A percentile compares a stretch with the other conserved stretches of the same genome.
These are phyloP conservation scores for Nipponacmea schrenckii DNA, from an alignment of 2,888 invertebrate species.

Conservation along the genomic window DNA sequence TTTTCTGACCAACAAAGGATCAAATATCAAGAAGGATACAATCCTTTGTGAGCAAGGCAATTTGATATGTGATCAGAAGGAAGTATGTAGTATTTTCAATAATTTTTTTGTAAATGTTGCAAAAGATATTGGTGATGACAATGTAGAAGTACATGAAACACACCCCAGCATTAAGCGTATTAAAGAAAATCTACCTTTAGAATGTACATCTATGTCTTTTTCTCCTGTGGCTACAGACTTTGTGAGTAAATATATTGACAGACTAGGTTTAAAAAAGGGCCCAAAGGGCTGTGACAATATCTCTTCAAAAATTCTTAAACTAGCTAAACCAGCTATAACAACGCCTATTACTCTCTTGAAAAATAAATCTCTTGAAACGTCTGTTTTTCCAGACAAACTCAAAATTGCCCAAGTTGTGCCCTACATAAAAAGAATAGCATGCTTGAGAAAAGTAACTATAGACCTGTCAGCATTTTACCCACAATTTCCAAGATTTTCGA, in stretches of 20 bases:
- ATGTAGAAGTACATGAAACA: too few relatives aligned
- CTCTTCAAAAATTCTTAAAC: conserved; percentile 16
- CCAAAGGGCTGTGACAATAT: conserved; percentile 20
- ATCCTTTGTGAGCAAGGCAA: too few relatives aligned
- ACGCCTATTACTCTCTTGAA: conserved; percentile 12
- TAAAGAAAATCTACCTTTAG: neutral
- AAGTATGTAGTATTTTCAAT: too few relatives aligned
- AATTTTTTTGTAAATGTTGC: too few relatives aligned
- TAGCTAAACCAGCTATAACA: conserved; percentile 6
- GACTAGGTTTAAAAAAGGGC: conserved; percentile 18
- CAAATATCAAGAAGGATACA: too few relatives aligned
- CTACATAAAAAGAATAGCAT: conserved; percentile 18
- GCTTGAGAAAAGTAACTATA: conserved; percentile 14
- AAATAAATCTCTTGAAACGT: conserved; percentile 4
- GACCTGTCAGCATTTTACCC: too few relatives aligned
- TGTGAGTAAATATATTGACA: too few relatives aligned
- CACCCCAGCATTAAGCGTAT: conserved; percentile 12
- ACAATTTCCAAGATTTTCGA: too few relatives aligned
- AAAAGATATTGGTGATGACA: too few relatives aligned
- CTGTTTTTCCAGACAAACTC: too few relatives aligned
- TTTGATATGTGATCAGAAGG: too few relatives aligned
- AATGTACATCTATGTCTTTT: neutral
- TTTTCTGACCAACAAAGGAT: too few relatives aligned
- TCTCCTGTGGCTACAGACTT: conserved; percentile 4
- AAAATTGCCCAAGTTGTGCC: conserved; percentile 19